phyloP scores from a whole-genome alignment of 2,113 vertebrate genomes.

The Perccottus glenii region DNA sequence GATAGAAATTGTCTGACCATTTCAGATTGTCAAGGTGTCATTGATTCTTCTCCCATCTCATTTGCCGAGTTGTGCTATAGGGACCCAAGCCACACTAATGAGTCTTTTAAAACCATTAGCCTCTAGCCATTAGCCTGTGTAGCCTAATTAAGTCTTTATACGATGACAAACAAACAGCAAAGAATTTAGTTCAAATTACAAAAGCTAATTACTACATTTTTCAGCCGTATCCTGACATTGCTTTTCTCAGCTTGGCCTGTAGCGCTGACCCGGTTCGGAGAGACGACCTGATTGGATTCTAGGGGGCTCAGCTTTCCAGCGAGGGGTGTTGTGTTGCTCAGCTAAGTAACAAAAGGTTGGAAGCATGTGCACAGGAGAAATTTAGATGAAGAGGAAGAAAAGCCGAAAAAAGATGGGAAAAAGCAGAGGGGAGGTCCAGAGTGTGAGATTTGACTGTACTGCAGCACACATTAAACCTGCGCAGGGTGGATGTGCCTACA shows the following conservation, averaged over 20 bases:
- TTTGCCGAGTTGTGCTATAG: neutral
- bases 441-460: neutral
- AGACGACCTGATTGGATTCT: constrained; percentile 28
- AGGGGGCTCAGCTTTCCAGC: constrained; percentile 22
- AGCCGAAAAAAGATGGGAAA: constrained; percentile 19
- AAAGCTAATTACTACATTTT: constrained; percentile 2
- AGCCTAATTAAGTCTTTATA: neutral
- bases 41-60: neutral
- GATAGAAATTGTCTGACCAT: neutral
- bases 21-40: neutral
- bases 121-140: neutral
- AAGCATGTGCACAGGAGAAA: constrained; percentile 28
- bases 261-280: neutral
- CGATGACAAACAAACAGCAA: neutral
- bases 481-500: neutral
- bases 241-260: constrained; percentile 5
- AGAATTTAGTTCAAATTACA: constrained; percentile 10
- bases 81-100: constrained; percentile 5
- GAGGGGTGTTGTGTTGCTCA: constrained; percentile 29
- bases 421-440: neutral
- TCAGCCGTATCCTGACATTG: neutral
- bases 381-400: constrained; percentile 17
- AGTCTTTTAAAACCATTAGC: neutral
- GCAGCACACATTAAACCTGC: neutral
- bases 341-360: constrained; percentile 34